Evolutionary conservation across 2,113 vertebrate genomes (phyloP).

Genomic region (Orthonyx spaldingii): DNA sequence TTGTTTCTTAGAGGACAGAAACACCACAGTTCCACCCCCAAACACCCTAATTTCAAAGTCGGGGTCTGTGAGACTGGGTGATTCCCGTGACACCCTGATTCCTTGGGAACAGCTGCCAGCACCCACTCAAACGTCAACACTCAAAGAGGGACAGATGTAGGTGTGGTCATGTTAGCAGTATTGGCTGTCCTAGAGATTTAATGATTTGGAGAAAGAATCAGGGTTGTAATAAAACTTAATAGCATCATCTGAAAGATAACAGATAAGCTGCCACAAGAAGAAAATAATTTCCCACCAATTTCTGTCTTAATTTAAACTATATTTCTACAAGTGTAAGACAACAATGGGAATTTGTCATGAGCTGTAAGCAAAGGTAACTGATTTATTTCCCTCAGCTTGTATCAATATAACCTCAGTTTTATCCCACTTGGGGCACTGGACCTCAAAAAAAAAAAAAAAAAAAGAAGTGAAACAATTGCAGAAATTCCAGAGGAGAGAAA

Average conservation of each 20-base stretch:
- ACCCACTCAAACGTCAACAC: background rate
- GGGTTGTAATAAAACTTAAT: constrained; percentile 23
- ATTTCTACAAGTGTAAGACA: background rate
- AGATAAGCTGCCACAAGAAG: background rate
- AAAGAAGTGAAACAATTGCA: background rate
- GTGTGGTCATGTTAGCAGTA: constrained; percentile 11
- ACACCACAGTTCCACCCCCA: background rate
- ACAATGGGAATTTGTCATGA: background rate
- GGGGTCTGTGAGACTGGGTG: background rate
- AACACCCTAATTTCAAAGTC: background rate
- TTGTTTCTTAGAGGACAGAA: background rate
- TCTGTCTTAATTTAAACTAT: background rate
- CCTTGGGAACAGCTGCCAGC: background rate
- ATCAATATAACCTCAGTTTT: background rate
- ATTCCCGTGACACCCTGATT: background rate
- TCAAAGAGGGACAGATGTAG: background rate
- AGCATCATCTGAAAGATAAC: background rate
- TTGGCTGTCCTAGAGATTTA: background rate
- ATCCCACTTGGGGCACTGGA: background rate
- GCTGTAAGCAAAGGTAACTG: background rate
- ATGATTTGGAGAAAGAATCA: background rate
- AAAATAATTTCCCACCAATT: background rate
- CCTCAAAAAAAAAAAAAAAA: background rate
- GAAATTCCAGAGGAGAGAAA: background rate
- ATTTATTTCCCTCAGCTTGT: background rate